A percentile compares a stretch with the other conserved stretches of the same genome.
phyloP scores from a whole-genome alignment of 2,797 vertebrate species.

The Falco cherrug region DNA sequence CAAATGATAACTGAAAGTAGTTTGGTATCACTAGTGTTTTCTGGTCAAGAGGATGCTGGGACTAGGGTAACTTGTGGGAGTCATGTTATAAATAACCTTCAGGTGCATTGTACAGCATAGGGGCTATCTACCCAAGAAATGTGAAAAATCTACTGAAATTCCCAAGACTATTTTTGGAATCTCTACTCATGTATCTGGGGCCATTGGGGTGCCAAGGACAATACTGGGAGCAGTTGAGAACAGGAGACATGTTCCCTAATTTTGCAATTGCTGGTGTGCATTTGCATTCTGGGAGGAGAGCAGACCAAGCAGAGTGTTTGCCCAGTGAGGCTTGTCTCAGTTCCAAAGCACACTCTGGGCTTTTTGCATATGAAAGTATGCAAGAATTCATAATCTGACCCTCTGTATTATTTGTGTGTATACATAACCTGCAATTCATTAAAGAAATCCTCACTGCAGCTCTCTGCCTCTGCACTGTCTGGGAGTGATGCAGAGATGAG shows the following conservation, averaged over 20 bases:
- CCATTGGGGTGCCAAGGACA: conserved; percentile 16
- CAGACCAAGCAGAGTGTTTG: conserved; percentile 7
- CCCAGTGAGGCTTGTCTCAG: conserved; percentile 14
- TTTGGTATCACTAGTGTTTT: background rate
- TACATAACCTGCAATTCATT: conserved; percentile 38
- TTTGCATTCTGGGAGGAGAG: conserved; percentile 44
- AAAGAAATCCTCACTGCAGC: conserved; percentile 9
- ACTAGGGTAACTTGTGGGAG: background rate
- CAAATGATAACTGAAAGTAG: background rate
- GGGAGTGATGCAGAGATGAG: background rate
- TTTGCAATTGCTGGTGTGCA: conserved; percentile 13
- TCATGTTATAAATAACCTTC: background rate
- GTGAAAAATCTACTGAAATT: background rate
- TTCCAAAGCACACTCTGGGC: conserved; percentile 58
- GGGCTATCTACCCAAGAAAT: background rate
- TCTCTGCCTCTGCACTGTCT: background rate
- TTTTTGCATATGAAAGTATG: conserved; percentile 21
- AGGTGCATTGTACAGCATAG: background rate
- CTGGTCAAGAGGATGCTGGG: background rate
- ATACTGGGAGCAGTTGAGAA: conserved; percentile 22
- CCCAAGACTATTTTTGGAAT: conserved; percentile 9
- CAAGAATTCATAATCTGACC: conserved; percentile 23
- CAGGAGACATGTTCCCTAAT: conserved; percentile 11
- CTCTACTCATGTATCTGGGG: background rate
- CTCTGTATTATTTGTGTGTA: background rate